A percentile compares a stretch with the other conserved stretches of the same genome.
These are phyloP conservation scores for Stigmatopora argus DNA, from an alignment of 2,113 vertebrate genomes.

Conservation along the genomic window DNA sequence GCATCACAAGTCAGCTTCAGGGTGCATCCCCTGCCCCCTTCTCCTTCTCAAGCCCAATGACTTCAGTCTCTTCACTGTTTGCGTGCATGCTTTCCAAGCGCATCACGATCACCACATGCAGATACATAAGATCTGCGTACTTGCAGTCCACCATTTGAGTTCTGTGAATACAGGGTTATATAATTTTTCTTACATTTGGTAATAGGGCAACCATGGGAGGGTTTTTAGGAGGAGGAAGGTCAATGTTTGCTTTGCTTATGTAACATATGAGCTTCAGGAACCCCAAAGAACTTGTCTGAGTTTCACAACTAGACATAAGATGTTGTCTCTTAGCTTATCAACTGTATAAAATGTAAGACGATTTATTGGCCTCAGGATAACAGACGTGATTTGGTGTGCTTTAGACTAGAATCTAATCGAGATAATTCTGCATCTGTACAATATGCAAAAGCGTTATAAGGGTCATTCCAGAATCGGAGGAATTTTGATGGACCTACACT, in stretches of 20 bases:
- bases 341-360: not conserved
- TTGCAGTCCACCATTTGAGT: slow-evolving; percentile 18
- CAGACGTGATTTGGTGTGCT: not conserved
- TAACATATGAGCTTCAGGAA: slow-evolving; percentile 1
- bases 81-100: slow-evolving; percentile 38
- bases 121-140: slow-evolving; percentile 21
- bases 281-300: not conserved
- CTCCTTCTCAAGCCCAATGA: slow-evolving; percentile 18
- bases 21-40: slow-evolving; percentile 8
- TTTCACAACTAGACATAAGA: not conserved
- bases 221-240: not conserved
- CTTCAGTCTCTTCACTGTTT: slow-evolving; percentile 25
- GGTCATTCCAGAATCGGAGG: not conserved
- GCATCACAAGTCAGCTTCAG: slow-evolving; percentile 42
- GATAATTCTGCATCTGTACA: not conserved
- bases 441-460: not conserved
- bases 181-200: slow-evolving; percentile 13
- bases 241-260: slow-evolving; percentile 3
- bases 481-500: no score
- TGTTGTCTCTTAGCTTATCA: not conserved
- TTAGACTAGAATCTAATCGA: not conserved
- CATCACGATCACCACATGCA: slow-evolving; percentile 40
- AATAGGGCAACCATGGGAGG: slow-evolving; percentile 3
- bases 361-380: not conserved
- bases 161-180: slow-evolving; percentile 17